Evolutionary conservation across 2,888 invertebrate species (phyloP).

Genomic region (Brenthis hecate): DNA sequence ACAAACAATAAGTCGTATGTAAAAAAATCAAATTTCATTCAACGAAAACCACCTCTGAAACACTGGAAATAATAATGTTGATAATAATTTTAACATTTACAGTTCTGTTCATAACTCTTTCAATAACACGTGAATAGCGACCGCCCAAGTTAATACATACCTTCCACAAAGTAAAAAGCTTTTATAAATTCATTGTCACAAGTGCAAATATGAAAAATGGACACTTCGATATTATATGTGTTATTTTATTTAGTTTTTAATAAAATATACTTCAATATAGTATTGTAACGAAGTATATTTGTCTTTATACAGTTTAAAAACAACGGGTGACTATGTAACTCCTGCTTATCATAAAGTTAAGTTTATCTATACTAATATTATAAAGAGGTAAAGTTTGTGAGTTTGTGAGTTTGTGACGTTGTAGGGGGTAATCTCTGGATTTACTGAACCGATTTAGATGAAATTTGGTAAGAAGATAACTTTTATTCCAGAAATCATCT

Average conservation of each 20-base stretch:
- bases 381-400: no score
- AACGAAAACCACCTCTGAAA: no score
- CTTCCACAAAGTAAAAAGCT: slow-evolving; percentile 7
- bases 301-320: background rate
- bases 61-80: background rate
- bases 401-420: no score
- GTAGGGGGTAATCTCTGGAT: no score
- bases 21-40: no score
- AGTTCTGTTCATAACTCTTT: slow-evolving; percentile 5
- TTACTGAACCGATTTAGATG: no score
- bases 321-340: no score
- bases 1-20: no score
- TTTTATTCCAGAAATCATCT: no score
- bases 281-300: background rate
- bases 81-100: background rate
- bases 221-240: background rate
- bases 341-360: background rate
- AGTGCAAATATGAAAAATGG: background rate
- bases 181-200: background rate
- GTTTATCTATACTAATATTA: background rate
- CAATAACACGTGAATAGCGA: slow-evolving; percentile 3
- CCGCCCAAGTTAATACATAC: slow-evolving; percentile 6
- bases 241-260: background rate
- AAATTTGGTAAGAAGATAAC: no score
- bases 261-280: background rate